Base-by-base conservation (phyloP, 1,140 invertebrate species). In the Cotesia glomerata region DNA sequence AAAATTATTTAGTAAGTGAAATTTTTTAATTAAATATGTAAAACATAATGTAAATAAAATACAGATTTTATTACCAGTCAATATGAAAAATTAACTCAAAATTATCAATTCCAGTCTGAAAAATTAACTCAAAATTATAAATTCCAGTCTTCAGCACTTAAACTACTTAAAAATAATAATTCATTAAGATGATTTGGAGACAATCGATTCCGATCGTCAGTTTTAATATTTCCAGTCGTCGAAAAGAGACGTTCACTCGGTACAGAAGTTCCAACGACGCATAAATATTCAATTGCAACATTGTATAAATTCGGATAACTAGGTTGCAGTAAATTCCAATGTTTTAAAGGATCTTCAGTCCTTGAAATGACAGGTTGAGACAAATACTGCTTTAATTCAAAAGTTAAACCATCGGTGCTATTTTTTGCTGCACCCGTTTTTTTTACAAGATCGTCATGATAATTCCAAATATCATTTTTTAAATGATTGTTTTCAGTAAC, bases 171-270 rank as follows among this genome's bases (percentile, higher is more conserved):
- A 59, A 75, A 75, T 14, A 69, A 36, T 52, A 75, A 65, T 61
- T 72, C 45, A 34, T 75, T 64, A 5, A 73, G 32, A 51, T 70
- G 26, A 9, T 66, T 45, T n/a, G 71, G 67, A n/a, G 59, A 45
- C 14, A 73, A 62, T 13, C 74, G 34, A 56, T 52, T 75, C 16
- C 71, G 45, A 35, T 52, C 35, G 9, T 75, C 67, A 18, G 62
- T 54, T 61, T 75, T 73, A 26, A 73, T 73, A n/a, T 34, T 45
- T 14, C 71, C 79, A 51, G 82, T 80, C 75, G 84, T 79, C 5
- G 83, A 85, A 76, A 86, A 85, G 14, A 84, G 75, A 34, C 82
- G 65, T 78, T 86, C 82, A 49, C 76, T 80, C 36, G 82, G 78
- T 5, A 86, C 83, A 26, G 81, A 85, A n/a, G 79, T 85, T 58